These are phyloP conservation scores for Tinamus major DNA, from an alignment of 2,797 vertebrate genomes.

Conservation along the genomic window DNA sequence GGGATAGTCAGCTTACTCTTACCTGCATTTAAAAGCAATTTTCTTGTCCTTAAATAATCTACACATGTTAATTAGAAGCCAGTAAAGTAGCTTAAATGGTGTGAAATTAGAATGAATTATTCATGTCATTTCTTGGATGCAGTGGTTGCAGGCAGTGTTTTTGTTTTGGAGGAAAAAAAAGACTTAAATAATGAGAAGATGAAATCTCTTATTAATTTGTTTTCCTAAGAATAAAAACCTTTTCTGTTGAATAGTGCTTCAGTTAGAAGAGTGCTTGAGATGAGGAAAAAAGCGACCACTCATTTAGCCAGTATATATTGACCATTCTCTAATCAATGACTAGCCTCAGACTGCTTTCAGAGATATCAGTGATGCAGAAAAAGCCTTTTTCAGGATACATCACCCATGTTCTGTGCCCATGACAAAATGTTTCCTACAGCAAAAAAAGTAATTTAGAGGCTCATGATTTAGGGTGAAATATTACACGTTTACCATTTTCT, in stretches of 20 bases:
- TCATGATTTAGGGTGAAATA: not conserved
- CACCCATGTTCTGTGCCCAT: not conserved
- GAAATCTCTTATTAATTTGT: conserved; percentile 32
- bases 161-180: not conserved
- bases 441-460: conserved; percentile 20
- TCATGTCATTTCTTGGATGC: conserved; percentile 64
- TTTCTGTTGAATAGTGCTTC: conserved; percentile 34
- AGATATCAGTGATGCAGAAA: conserved; percentile 24
- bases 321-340: conserved; percentile 19
- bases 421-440: conserved; percentile 19
- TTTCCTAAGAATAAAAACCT: conserved; percentile 12
- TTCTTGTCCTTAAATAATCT: conserved; percentile 76
- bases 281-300: conserved; percentile 32
- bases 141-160: conserved; percentile 38
- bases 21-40: conserved; percentile 77
- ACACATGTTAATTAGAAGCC: conserved; percentile 74
- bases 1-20: conserved; percentile 46
- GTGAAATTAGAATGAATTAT: conserved; percentile 77
- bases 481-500: not conserved
- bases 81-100: conserved; percentile 72
- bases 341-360: conserved; percentile 14
- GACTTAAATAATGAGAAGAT: conserved; percentile 49
- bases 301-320: not conserved
- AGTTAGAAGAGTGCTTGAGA: conserved; percentile 44
- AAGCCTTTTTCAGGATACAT: not conserved